Evolutionary conservation across 1,140 invertebrate genomes (phyloP).

Genomic region (Magallana angulata): DNA sequence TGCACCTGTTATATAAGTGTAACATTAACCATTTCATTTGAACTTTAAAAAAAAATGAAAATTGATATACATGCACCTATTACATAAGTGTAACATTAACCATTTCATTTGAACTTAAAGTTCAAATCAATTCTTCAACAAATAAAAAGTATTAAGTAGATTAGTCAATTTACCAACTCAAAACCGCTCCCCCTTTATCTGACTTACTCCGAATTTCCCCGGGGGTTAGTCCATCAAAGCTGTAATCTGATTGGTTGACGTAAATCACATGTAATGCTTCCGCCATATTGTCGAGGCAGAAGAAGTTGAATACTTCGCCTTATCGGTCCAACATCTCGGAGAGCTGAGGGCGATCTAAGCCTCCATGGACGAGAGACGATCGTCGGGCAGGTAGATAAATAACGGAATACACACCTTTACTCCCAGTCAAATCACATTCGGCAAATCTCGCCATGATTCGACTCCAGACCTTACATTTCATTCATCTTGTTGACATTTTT

Average conservation of each 20-base stretch:
- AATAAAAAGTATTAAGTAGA: no score
- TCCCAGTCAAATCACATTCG: neutral
- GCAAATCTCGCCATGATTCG: conserved; percentile 3
- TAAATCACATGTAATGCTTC: conserved; percentile 60
- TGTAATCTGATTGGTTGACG: conserved; percentile 33
- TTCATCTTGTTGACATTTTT: conserved; percentile 32
- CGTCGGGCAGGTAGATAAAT: conserved; percentile 60
- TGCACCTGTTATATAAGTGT: no score
- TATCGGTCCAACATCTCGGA: conserved; percentile 21
- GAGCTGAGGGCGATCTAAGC: conserved; percentile 15
- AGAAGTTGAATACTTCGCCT: conserved; percentile 37
- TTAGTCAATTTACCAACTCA: no score
- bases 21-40: no score
- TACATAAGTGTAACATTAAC: no score
- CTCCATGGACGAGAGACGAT: conserved; percentile 66
- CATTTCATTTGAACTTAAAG: no score
- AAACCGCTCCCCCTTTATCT: no score
- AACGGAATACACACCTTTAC: neutral
- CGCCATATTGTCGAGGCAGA: conserved; percentile 62
- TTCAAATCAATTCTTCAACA: no score
- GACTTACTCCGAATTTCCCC: neutral
- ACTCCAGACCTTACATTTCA: neutral
- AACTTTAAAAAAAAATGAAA: no score
- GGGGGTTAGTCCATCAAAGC: conserved; percentile 23
- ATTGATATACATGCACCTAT: no score